Evolutionary conservation across 1,140 invertebrate species (phyloP).

Genomic region (Hycleus phaleratus): DNA sequence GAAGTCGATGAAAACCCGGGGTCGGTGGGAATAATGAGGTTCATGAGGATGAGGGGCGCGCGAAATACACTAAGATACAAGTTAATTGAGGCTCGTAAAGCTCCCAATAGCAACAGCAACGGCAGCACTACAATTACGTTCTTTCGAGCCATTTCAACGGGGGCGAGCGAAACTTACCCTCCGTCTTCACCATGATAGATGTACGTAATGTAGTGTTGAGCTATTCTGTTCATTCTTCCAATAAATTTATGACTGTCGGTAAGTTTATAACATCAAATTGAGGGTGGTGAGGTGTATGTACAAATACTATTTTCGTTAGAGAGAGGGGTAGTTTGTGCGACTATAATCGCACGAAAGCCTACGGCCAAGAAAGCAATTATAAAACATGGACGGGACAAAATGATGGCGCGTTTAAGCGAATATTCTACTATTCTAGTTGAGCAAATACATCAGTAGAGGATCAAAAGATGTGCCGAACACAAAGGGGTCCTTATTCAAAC

Average conservation of each 20-base stretch:
- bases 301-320: not conserved
- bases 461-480: constrained; percentile 32
- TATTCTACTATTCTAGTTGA: constrained; percentile 23
- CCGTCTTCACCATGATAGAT: constrained; percentile 15
- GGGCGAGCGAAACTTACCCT: constrained; percentile 17
- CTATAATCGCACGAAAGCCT: constrained; percentile 14
- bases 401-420: constrained; percentile 15
- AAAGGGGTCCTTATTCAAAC: constrained; percentile 33
- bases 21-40: constrained; percentile 16
- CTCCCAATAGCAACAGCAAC: constrained; percentile 4
- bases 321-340: not conserved
- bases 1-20: no score
- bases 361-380: constrained; percentile 34
- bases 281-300: not conserved
- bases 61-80: constrained; percentile 24
- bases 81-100: constrained; percentile 23
- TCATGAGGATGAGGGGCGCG: constrained; percentile 17
- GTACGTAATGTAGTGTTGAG: constrained; percentile 4
- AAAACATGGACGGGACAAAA: constrained; percentile 26
- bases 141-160: constrained; percentile 23
- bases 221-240: constrained; percentile 19
- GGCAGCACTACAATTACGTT: constrained; percentile 17
- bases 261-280: no score
- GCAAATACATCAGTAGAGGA: constrained; percentile 33
- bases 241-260: constrained; percentile 18